Percentiles rank a stretch among this genome's conserved stretches.
Evolutionary conservation across 2,113 vertebrate species (phyloP).

Genomic region (Meles meles): DNA sequence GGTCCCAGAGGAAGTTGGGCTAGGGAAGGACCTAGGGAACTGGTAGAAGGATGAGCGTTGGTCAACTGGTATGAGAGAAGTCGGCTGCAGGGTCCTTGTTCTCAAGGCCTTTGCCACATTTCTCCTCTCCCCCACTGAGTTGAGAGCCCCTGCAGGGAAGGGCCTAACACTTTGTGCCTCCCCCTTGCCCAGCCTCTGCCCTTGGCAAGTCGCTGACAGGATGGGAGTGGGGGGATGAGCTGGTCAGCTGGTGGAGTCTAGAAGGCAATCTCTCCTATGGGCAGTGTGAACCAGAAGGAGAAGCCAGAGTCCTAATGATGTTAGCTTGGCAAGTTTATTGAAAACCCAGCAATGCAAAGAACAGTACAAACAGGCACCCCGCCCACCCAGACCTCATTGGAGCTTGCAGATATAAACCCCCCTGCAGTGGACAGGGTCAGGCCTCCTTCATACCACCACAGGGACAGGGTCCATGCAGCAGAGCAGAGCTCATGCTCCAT

Average conservation of each 20-base stretch:
- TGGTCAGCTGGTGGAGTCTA: background rate
- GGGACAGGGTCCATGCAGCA: background rate
- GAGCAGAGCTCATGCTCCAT: background rate
- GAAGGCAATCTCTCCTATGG: too few relatives aligned
- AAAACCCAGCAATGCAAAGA: slow-evolving; percentile 56
- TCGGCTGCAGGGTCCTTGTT: background rate
- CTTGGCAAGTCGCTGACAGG: background rate
- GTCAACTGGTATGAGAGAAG: background rate
- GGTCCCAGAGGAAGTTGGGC: background rate
- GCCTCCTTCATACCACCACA: background rate
- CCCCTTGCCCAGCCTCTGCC: background rate
- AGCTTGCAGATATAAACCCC: background rate
- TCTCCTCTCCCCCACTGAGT: background rate
- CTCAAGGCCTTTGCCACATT: background rate
- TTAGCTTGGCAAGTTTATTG: slow-evolving; percentile 69
- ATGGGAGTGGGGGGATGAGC: fast-evolving
- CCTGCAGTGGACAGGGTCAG: background rate
- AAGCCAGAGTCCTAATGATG: background rate
- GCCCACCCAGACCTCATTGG: background rate
- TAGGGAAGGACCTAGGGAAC: background rate
- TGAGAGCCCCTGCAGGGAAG: background rate
- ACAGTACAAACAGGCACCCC: slow-evolving; percentile 9
- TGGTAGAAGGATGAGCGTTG: background rate
- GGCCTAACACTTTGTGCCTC: background rate
- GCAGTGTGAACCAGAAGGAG: background rate